Conservation (phyloP, 23 tunicate genomes). For the Aplidium turbinatum region DNA sequence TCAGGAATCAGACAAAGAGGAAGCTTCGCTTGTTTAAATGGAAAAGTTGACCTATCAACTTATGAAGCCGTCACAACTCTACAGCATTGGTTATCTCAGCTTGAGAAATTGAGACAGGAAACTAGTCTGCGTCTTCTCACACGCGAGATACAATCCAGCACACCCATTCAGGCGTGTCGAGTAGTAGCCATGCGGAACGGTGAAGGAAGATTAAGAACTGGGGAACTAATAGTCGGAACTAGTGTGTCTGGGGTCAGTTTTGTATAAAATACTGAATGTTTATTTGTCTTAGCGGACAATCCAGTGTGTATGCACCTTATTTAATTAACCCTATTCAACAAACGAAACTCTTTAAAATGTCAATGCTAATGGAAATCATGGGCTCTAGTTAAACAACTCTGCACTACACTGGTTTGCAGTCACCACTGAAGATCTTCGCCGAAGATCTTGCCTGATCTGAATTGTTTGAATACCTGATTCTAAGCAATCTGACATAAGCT, state of each 20-base stretch:
- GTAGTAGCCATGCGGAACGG: constrained; percentile 72
- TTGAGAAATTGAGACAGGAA: constrained; percentile 66
- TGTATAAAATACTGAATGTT: not conserved
- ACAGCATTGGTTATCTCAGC: constrained; percentile 61
- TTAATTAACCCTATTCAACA: too few relatives aligned
- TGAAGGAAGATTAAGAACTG: constrained; percentile 36
- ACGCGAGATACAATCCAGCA: constrained; percentile 55
- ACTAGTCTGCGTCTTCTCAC: constrained; percentile 67
- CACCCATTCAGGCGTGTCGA: constrained; percentile 83
- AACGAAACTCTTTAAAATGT: too few relatives aligned
- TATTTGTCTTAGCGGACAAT: too few relatives aligned
- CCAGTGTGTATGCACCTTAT: too few relatives aligned
- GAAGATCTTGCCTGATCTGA: too few relatives aligned
- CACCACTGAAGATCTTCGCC: too few relatives aligned
- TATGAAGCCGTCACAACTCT: constrained; percentile 82
- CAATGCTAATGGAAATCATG: too few relatives aligned
- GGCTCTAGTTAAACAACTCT: too few relatives aligned
- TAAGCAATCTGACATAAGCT: too few relatives aligned
- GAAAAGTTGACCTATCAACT: constrained; percentile 80
- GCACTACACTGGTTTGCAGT: too few relatives aligned
- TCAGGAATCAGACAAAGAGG: constrained; percentile 57
- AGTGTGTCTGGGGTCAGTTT: constrained; percentile 65
- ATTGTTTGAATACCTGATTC: too few relatives aligned
- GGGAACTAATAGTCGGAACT: constrained; percentile 71
- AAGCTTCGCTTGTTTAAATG: constrained; percentile 62